Base-by-base conservation (phyloP, 2,113 vertebrate genomes). In the Pelusios castaneus region DNA sequence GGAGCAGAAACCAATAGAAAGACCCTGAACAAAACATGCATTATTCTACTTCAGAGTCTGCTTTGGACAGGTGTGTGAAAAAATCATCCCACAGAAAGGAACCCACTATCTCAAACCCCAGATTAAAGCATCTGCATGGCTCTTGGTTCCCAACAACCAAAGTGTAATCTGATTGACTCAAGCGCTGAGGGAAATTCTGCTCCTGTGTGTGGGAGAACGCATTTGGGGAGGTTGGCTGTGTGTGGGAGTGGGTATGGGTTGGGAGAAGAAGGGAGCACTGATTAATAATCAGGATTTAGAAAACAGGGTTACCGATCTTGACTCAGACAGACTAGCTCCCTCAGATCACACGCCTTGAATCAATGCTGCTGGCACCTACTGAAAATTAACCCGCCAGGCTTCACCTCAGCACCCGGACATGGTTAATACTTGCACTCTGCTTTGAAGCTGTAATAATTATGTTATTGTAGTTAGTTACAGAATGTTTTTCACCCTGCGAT, bases 1-100 rank as follows among this genome's bases (percentile, higher is more conserved):
- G 80, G 92, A 85, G 91, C 87, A 75, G 88, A 38, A 0, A 93
- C 94, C 89, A 85, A 45, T 34, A 83, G 94, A 92, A 92, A 49
- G 91, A 91, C 89, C 92, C 92, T 0, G 54, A 95, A 97, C 91
- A 96, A 97, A 97, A 94, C 56, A 77, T 73, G 92, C 8, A 41
- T 95, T 96, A 86, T 92, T 94, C 92, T 92, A 83, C 92, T 96
- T 91, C 84, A 52, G 89, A 89, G 89, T 8, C 2, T 49, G 85
- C 82, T 94, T 83, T 4, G 85, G 95, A 95, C 90, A 96, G 94
- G 96, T 92, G 95, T 95, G 95, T 79, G 88, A 94, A 94, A n/a
- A 91, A 95, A 97, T 92, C 93, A 89, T 93, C 87, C 94, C 85
- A 91, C 94, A 87, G 76, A 93, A 95, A 88, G 95, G 95, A 97